A percentile compares a stretch with the other conserved stretches of the same genome.
Conservation (phyloP, 2,888 invertebrate genomes). For the Sinelater perroti region DNA sequence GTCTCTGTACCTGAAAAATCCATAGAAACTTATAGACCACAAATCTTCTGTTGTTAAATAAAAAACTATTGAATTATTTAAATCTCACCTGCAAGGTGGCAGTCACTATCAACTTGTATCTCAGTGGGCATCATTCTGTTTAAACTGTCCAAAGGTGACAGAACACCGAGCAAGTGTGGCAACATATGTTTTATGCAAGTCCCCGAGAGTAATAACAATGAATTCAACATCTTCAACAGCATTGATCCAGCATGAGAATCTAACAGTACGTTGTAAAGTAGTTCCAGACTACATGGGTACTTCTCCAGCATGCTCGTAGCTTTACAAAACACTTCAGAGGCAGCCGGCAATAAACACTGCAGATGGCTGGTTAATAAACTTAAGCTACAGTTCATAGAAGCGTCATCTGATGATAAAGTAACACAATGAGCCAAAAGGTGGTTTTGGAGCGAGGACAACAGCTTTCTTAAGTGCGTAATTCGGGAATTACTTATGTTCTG, state of each 20-base stretch:
- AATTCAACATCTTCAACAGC: constrained; percentile 66
- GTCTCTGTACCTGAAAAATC: constrained; percentile 60
- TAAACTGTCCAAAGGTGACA: constrained; percentile 59
- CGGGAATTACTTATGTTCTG: constrained; percentile 50
- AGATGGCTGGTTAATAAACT: constrained; percentile 52
- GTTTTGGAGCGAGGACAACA: constrained; percentile 68
- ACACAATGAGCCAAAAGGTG: constrained; percentile 66
- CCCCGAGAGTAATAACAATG: constrained; percentile 65
- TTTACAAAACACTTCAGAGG: constrained; percentile 53
- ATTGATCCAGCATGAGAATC: constrained; percentile 67
- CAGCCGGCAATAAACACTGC: constrained; percentile 52
- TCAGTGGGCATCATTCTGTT: constrained; percentile 58
- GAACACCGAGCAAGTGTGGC: constrained; percentile 56
- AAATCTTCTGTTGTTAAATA: background rate
- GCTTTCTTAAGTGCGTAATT: constrained; percentile 61
- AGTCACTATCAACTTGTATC: constrained; percentile 50
- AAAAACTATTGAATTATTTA: too few relatives aligned
- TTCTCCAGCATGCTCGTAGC: constrained; percentile 55
- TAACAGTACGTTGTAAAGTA: constrained; percentile 62
- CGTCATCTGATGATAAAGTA: constrained; percentile 34
- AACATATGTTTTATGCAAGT: constrained; percentile 55
- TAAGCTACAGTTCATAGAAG: constrained; percentile 32
- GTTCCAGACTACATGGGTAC: constrained; percentile 56
- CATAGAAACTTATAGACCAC: too few relatives aligned
- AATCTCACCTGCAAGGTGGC: constrained; percentile 41